Percentiles rank a stretch among this genome's conserved stretches.
Conservation (phyloP, 92 coral and sea anemone genomes). For the Paramuricea clavata region DNA sequence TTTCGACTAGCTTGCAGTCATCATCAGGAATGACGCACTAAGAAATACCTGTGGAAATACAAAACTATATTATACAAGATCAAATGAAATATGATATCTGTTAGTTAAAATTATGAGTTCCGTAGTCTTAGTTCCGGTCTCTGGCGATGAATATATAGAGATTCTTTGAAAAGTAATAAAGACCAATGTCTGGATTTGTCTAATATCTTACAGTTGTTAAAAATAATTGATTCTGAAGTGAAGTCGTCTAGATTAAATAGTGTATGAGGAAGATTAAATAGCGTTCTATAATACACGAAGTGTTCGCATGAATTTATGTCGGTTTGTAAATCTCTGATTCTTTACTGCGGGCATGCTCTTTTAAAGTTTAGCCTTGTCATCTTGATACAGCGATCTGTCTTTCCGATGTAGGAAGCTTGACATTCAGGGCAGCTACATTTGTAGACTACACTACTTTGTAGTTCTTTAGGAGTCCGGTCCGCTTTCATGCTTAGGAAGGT, state of each 20-base stretch:
- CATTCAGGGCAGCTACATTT: not conserved
- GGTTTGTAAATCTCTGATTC: not conserved
- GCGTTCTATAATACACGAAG: not conserved
- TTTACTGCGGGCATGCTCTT: not conserved
- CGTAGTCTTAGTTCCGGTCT: not conserved
- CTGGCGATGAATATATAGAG: conserved; percentile 1
- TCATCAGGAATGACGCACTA: too few relatives aligned
- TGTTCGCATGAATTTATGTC: not conserved
- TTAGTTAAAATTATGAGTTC: too few relatives aligned
- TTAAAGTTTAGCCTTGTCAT: not conserved
- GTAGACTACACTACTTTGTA: not conserved
- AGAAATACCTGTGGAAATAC: too few relatives aligned
- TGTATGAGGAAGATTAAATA: not conserved
- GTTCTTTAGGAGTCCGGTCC: not conserved
- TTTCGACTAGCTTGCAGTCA: too few relatives aligned
- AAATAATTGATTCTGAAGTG: not conserved
- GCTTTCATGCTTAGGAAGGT: not conserved
- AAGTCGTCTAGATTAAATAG: not conserved
- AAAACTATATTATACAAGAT: too few relatives aligned
- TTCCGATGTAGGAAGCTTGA: not conserved
- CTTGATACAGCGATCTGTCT: not conserved
- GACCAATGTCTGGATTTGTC: not conserved
- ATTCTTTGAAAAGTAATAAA: not conserved
- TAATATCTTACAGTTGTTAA: not conserved
- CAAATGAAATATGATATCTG: too few relatives aligned